phyloP scores from a whole-genome alignment of 2,113 vertebrate species.

The Menidia beryllina region DNA sequence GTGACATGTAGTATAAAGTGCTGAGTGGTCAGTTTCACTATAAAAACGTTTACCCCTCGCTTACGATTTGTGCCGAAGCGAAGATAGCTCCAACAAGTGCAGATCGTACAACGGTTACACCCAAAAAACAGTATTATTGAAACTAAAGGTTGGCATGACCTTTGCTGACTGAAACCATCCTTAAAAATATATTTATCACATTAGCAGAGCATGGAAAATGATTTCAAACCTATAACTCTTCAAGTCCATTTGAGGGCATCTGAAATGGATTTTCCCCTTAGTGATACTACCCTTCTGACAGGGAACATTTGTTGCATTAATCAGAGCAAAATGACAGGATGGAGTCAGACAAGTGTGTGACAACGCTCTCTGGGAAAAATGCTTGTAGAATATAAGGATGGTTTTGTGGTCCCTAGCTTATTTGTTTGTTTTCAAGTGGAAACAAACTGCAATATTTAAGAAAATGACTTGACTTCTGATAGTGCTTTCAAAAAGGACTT shows the following conservation, averaged over 20 bases:
- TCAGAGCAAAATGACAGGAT: constrained; percentile 29
- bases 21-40: no score
- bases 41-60: no score
- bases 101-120: background rate
- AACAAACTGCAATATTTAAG: background rate
- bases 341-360: constrained; percentile 16
- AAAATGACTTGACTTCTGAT: background rate
- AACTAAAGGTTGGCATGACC: constrained; percentile 20
- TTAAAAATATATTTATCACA: constrained; percentile 7
- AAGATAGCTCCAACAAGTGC: background rate
- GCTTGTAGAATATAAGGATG: constrained; percentile 1
- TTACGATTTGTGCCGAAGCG: background rate
- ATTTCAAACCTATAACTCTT: constrained; percentile 19
- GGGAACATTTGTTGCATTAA: constrained; percentile 41
- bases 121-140: background rate
- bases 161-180: background rate
- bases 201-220: background rate
- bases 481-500: background rate
- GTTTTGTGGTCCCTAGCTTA: background rate
- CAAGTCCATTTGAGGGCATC: constrained; percentile 28
- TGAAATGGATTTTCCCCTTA: constrained; percentile 6
- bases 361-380: background rate
- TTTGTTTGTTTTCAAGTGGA: background rate
- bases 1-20: no score
- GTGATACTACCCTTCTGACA: constrained; percentile 37